phyloP scores from a whole-genome alignment of 2,113 vertebrate species.

The Calidris pugnax region DNA sequence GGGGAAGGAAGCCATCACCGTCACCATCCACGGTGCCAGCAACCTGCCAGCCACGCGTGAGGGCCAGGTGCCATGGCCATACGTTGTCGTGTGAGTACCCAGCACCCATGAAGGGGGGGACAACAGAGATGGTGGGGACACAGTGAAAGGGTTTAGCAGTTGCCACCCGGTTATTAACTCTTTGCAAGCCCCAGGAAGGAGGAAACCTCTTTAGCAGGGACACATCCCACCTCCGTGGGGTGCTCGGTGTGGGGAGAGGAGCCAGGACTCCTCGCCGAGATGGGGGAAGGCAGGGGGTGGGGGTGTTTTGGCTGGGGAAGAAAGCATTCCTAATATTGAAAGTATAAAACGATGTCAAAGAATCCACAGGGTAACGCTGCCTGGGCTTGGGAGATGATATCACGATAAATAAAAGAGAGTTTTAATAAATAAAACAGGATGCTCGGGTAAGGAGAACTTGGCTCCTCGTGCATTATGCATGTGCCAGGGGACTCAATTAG shows the following conservation, averaged over 20 bases:
- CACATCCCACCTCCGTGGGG: rapidly evolving
- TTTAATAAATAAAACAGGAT: constrained; percentile 39
- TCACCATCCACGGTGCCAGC: constrained; percentile 67
- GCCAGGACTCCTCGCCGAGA: rapidly evolving
- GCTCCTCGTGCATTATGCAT: constrained; percentile 40
- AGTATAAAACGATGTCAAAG: not conserved
- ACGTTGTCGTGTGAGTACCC: constrained; percentile 61
- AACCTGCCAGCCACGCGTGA: constrained; percentile 38
- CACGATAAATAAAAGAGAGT: not conserved
- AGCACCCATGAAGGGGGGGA: rapidly evolving
- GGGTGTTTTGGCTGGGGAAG: not conserved
- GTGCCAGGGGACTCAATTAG: constrained; percentile 66
- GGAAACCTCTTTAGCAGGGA: too few species aligned
- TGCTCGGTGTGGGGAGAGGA: rapidly evolving
- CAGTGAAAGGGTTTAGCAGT: not conserved
- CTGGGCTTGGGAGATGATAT: not conserved
- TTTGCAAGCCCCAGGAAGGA: not conserved
- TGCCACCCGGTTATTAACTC: not conserved
- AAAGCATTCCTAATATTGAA: not conserved
- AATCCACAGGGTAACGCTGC: not conserved
- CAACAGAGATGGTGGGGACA: rapidly evolving
- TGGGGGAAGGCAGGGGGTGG: rapidly evolving
- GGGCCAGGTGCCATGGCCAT: constrained; percentile 30
- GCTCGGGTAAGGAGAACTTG: not conserved
- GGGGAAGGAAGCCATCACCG: constrained; percentile 45